Evolutionary conservation across 2,797 vertebrate genomes (phyloP).

Genomic region (Eulemur coronatus): DNA sequence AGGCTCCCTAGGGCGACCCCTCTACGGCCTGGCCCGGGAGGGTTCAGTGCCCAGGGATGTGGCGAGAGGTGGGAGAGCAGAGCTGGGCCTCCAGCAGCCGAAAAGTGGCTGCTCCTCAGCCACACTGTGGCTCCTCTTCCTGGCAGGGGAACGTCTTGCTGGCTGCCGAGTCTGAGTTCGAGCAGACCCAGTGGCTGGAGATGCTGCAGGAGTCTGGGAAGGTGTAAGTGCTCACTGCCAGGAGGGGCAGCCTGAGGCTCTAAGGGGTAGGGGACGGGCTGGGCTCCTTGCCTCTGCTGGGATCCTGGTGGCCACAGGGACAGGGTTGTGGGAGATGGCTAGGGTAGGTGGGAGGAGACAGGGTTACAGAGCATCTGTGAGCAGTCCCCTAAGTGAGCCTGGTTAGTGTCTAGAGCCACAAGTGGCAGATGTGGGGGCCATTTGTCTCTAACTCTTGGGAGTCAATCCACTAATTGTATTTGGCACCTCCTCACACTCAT

Average conservation of each 20-base stretch:
- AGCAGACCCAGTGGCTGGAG: conserved; percentile 96
- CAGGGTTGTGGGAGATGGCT: not conserved
- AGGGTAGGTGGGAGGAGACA: not conserved
- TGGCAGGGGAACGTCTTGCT: conserved; percentile 93
- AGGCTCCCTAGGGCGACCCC: not conserved
- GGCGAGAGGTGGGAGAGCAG: not conserved
- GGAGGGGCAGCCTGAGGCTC: not conserved
- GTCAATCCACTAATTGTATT: not conserved
- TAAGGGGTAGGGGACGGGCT: not conserved
- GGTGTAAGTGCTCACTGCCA: conserved; percentile 90
- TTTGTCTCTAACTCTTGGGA: not conserved
- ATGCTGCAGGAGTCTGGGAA: conserved; percentile 97
- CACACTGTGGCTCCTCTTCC: conserved; percentile 30
- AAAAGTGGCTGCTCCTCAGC: not conserved
- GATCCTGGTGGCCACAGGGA: not conserved
- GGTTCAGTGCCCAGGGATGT: not conserved
- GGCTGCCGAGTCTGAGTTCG: conserved; percentile 93
- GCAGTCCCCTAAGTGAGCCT: not conserved
- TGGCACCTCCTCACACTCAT: not conserved
- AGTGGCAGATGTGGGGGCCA: not conserved
- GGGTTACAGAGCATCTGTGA: not conserved
- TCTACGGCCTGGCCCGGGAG: not conserved
- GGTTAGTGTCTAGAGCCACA: not conserved
- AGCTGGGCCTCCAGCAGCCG: not conserved
- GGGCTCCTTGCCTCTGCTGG: not conserved